Base-by-base conservation (phyloP, 2,797 vertebrate genomes). In the Fringilla coelebs region DNA sequence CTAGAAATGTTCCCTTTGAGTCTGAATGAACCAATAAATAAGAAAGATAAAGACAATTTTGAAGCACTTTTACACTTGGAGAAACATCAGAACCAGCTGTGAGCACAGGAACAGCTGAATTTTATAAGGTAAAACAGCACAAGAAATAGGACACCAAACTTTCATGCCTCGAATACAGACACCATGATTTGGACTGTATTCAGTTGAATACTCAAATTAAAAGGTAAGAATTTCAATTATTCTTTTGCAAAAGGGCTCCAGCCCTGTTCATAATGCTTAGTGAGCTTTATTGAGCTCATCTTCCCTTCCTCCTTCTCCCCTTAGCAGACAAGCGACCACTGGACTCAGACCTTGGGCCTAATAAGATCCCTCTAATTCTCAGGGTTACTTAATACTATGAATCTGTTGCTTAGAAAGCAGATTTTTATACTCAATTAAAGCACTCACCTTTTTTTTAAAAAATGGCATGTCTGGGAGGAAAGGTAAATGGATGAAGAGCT, bases 321-420 rank as follows among this genome's bases (percentile, higher is more conserved):
- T 57, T 74, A 95, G 96, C 78, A 94, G 85, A 93, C 7, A 88
- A 90, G 34, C 96, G 94, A 71, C 63, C 2, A 81, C 80, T 51
- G 97, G 95, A 91, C 90, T 83, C 78, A 93, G 4, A 91, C 82
- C 32, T 72, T 94, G 43, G 88, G 67, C 43, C 45, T 84, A 32
- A 24, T 55, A 38, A 94, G 31, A 41, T 94, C 17, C 51, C 85
- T 77, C 49, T 97, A 24, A 82, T 90, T 29, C 34, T 96, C 57
- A 40, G 96, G 61, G 91, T 89, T 75, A 83, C 8, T 63, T 87
- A 74, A 29, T 73, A 19, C 24, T 21, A 51, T 71, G 71, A 58
- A 60, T 25, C 28, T 85, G 24, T 38, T 79, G 18, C 70, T 77
- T 72, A 78, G 57, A 90, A 85, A 67, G 38, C n/a, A 82, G 57